A percentile compares a stretch with the other conserved stretches of the same genome.
phyloP scores from a whole-genome alignment of 2,888 invertebrate species.

The Ligdia adustata region DNA sequence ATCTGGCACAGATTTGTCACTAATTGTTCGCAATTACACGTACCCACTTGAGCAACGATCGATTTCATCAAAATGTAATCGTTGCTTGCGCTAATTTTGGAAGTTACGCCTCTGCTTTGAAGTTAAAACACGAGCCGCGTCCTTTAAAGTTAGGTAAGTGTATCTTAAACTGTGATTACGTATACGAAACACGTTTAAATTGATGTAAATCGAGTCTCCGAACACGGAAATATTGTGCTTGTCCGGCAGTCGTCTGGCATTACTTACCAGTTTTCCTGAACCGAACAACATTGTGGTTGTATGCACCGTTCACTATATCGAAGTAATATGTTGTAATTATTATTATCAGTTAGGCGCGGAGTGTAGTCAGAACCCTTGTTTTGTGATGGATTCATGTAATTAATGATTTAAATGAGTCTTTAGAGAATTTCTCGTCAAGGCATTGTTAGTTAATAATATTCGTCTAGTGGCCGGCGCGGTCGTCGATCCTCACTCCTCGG shows the following conservation, averaged over 20 bases:
- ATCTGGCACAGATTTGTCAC: conserved; percentile 50
- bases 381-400: conserved; percentile 23
- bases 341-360: conserved; percentile 22
- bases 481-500: conserved; percentile 43
- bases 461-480: conserved; percentile 42
- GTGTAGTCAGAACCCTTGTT: conserved; percentile 9
- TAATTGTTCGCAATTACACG: conserved; percentile 54
- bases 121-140: neutral
- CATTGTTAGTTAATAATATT: conserved; percentile 56
- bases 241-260: conserved; percentile 1
- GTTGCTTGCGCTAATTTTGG: conserved; percentile 1
- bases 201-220: conserved; percentile 5
- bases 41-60: conserved; percentile 26
- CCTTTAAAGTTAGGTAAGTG: neutral
- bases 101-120: neutral
- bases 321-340: conserved; percentile 28
- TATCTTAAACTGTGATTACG: conserved; percentile 2
- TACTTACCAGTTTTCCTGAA: conserved; percentile 15
- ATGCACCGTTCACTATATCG: conserved; percentile 18
- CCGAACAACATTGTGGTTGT: conserved; percentile 20
- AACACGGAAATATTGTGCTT: conserved; percentile 7
- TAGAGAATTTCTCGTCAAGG: conserved; percentile 40
- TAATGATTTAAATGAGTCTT: conserved; percentile 35
- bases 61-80: conserved; percentile 7
- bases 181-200: conserved; percentile 6